Evolutionary conservation across 2,797 vertebrate genomes (phyloP), one percentile per base, ranked within the genome.

Genomic region (Taeniopygia guttata): DNA sequence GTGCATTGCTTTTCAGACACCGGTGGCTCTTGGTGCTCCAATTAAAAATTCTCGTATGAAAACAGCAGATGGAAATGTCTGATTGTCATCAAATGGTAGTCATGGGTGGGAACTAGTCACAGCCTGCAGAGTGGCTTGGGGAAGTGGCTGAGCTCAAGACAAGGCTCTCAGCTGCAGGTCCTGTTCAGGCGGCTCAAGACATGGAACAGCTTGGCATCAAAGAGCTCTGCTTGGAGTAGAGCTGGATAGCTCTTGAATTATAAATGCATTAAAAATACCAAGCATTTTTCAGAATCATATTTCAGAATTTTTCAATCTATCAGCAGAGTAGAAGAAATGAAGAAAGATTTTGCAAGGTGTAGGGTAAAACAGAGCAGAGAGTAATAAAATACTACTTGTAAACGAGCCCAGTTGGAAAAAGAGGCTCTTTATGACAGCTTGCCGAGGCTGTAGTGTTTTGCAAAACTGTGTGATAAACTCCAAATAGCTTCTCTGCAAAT

Each of bases 391-490:
- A 87, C 75, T 77, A 86, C 70, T 95, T 96, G 94, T 94, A 93
- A 97, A 95, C 4, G 76, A 93, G 90, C 85, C 85, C 78, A 91
- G 93, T 72, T 94, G 78, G 89, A 93, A 96, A 94, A 91, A 95
- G 96, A 87, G 87, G 89, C 93, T 95, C 84, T 94, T 91, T 90
- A 95, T 93, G 74, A 90, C 76, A 96, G 92, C 81, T 96, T 91
- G 67, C 91, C 0, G 64, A 96, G 94, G 87, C 94, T 89, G 87
- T 84, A 95, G 87, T 86, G 84, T 90, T 96, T 96, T 96, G 87
- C 93, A 95, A 97, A 96, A 93, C 95, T 96, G 72, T 89, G 89
- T 92, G 91, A 96, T 96, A 94, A 96, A 96, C 88, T 97, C 96
- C 95, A 95, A 95, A 95, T 95, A 86, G 69, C 94, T 97, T 96